Conservation (phyloP, 2,797 vertebrate species). For the Siniperca undulata region DNA sequence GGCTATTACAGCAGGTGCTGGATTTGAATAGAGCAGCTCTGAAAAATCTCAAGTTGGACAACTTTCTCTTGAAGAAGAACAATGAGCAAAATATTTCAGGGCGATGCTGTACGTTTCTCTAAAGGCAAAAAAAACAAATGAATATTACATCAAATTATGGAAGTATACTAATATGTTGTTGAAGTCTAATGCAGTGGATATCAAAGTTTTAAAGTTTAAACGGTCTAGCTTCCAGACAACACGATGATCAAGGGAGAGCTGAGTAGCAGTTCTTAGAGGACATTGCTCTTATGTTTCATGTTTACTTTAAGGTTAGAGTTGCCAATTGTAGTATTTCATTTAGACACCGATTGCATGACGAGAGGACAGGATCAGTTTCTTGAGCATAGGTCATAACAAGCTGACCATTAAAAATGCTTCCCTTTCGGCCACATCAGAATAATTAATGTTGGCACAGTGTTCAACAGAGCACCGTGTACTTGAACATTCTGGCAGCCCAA, state of each 20-base stretch:
- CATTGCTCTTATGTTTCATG: constrained; percentile 8
- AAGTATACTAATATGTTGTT: background rate
- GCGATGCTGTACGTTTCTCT: background rate
- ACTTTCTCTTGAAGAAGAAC: background rate
- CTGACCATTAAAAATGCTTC: background rate
- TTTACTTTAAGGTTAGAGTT: constrained; percentile 22
- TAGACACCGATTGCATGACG: background rate
- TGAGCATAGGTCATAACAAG: background rate
- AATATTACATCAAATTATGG: background rate
- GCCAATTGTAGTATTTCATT: constrained; percentile 18
- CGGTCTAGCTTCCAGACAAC: background rate
- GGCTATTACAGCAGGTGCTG: background rate
- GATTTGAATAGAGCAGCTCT: background rate
- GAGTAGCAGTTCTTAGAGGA: constrained; percentile 20
- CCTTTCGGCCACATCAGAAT: background rate
- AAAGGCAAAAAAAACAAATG: background rate
- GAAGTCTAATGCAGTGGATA: background rate
- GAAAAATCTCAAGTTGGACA: background rate
- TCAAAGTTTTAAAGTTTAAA: background rate
- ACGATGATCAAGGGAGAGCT: background rate
- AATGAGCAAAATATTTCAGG: background rate
- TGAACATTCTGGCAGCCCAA: constrained; percentile 12
- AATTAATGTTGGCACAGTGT: constrained; percentile 14
- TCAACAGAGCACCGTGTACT: constrained; percentile 8
- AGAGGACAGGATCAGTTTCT: constrained; percentile 7